Percentiles rank a stretch among this genome's conserved stretches.
phyloP scores from a whole-genome alignment of 1,140 invertebrate genomes.

The Zophobas atratus region DNA sequence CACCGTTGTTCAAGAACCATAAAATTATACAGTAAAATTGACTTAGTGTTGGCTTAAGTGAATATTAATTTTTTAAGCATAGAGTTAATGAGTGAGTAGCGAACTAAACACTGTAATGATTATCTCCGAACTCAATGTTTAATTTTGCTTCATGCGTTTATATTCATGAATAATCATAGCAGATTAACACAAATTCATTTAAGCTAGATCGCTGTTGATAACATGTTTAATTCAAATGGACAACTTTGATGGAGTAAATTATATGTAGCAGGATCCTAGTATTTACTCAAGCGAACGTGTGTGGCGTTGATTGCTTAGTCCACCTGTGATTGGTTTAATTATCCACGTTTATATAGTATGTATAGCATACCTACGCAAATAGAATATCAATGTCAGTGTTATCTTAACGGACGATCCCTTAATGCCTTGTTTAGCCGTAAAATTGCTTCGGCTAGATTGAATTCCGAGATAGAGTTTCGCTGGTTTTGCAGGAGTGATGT shows the following conservation, averaged over 20 bases:
- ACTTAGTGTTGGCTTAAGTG: constrained; percentile 7
- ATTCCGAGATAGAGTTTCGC: constrained; percentile 17
- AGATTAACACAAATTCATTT: constrained; percentile 42
- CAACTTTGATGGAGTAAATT: constrained; percentile 40
- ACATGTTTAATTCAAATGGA: constrained; percentile 40
- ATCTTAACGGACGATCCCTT: constrained; percentile 34
- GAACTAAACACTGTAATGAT: constrained; percentile 9
- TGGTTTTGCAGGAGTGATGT: not conserved
- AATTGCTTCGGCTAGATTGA: constrained; percentile 31
- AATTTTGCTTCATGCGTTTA: constrained; percentile 40
- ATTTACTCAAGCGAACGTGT: constrained; percentile 40
- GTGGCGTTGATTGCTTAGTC: constrained; percentile 41
- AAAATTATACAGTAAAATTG: not conserved
- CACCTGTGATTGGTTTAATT: constrained; percentile 43
- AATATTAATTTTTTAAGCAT: constrained; percentile 6
- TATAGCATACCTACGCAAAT: constrained; percentile 26
- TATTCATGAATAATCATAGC: constrained; percentile 42
- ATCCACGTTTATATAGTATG: constrained; percentile 27
- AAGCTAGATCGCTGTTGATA: constrained; percentile 29
- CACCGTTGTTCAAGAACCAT: not conserved
- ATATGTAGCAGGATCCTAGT: constrained; percentile 32
- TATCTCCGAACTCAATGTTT: constrained; percentile 26
- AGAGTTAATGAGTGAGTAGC: constrained; percentile 5
- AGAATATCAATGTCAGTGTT: constrained; percentile 40
- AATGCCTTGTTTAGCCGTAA: constrained; percentile 39